Evolutionary conservation across 1,140 invertebrate genomes (phyloP).

Genomic region (Tribolium castaneum): DNA sequence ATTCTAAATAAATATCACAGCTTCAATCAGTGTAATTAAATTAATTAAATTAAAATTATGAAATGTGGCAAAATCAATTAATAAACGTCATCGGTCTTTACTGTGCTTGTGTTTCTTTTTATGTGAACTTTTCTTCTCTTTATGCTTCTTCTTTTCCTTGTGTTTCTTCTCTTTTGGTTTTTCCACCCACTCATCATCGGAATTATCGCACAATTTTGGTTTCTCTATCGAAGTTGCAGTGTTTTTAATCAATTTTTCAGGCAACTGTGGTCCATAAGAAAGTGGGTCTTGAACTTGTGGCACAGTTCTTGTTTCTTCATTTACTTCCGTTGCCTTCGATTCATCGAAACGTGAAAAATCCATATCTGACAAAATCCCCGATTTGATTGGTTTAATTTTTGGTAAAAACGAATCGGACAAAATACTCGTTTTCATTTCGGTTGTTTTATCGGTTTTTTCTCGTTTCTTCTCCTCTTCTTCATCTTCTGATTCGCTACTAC

Average conservation of each 20-base stretch:
- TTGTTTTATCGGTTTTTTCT: conserved; percentile 39
- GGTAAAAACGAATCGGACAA: conserved; percentile 58
- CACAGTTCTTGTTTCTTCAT: conserved; percentile 20
- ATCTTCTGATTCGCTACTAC: conserved; percentile 58
- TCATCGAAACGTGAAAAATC: conserved; percentile 47
- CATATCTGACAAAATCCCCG: conserved; percentile 60
- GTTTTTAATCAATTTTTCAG: neutral
- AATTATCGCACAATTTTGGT: neutral
- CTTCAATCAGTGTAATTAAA: neutral
- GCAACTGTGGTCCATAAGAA: neutral
- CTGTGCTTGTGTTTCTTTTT: conserved; percentile 49
- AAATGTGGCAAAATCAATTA: neutral
- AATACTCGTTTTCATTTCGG: conserved; percentile 54
- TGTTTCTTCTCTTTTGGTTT: neutral
- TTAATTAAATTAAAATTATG: neutral
- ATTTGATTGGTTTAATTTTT: conserved; percentile 61
- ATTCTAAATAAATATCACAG: neutral
- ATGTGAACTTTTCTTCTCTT: neutral
- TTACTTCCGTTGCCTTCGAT: conserved; percentile 1
- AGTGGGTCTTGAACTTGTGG: conserved; percentile 1
- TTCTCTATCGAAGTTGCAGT: neutral
- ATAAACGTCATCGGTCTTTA: conserved; percentile 30
- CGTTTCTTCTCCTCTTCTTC: conserved; percentile 47
- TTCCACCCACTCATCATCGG: conserved; percentile 5
- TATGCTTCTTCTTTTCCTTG: neutral